Evolutionary conservation across 2,797 vertebrate species (phyloP).

Genomic region (Anisognathus igniventris): DNA sequence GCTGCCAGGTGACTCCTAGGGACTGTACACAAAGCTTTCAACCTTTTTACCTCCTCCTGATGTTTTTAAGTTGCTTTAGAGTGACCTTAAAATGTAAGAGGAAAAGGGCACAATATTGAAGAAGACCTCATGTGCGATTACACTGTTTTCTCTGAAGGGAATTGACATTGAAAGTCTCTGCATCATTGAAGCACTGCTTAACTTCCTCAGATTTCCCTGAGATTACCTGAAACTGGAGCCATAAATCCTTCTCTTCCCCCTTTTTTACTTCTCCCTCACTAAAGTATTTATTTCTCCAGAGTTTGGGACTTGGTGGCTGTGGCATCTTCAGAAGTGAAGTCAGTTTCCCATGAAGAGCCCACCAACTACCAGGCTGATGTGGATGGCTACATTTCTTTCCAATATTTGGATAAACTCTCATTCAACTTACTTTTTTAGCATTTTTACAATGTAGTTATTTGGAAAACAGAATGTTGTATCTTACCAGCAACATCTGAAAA

Average conservation of each 20-base stretch:
- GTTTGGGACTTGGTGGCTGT: neutral
- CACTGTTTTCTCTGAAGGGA: neutral
- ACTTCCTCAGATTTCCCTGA: neutral
- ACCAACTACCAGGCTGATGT: neutral
- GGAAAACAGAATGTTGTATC: conserved; percentile 34
- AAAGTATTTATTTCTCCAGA: neutral
- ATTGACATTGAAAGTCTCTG: neutral
- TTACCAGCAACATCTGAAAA: conserved; percentile 55
- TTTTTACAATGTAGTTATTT: conserved; percentile 41
- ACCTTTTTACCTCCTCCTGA: conserved; percentile 34
- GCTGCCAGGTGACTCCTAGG: neutral
- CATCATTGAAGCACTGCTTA: neutral
- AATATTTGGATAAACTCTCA: conserved; percentile 59
- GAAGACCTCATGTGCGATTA: neutral
- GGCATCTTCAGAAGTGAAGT: neutral
- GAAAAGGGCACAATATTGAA: neutral
- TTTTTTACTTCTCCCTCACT: neutral
- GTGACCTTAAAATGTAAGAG: neutral
- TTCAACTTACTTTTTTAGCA: conserved; percentile 32
- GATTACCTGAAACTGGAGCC: neutral
- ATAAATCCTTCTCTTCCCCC: neutral
- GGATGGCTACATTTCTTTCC: neutral
- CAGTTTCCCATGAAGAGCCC: neutral
- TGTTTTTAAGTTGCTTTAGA: neutral
- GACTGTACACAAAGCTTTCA: neutral